Percentiles rank a stretch among this genome's conserved stretches.
These are phyloP conservation scores for Takifugu flavidus DNA, from an alignment of 2,113 vertebrate species.

Conservation along the genomic window DNA sequence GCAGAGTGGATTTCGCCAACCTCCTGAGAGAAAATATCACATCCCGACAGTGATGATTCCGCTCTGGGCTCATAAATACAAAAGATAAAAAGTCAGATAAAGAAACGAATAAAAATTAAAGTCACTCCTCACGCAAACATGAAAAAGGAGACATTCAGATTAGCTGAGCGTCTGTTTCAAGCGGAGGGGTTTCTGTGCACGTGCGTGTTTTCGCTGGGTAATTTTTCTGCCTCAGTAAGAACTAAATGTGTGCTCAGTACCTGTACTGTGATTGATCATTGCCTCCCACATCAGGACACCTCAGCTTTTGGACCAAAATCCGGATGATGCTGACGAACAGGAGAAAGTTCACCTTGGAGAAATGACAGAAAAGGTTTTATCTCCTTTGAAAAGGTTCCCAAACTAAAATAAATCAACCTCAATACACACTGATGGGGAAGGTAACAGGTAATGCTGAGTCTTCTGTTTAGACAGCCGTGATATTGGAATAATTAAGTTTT, in stretches of 20 bases:
- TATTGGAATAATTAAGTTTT: too few species aligned
- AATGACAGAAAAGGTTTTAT: not conserved
- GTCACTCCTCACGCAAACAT: too few species aligned
- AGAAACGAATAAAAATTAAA: too few species aligned
- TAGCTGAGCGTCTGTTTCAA: too few species aligned
- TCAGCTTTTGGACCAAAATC: conserved; percentile 90
- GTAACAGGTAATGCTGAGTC: too few species aligned
- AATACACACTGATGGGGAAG: too few species aligned
- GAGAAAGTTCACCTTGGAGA: conserved; percentile 86
- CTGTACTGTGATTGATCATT: conserved; percentile 79
- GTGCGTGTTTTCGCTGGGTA: too few species aligned
- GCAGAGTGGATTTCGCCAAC: conserved; percentile 87
- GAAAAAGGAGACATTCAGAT: too few species aligned
- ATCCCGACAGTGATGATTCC: not conserved
- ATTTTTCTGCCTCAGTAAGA: not conserved
- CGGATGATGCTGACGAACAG: conserved; percentile 92
- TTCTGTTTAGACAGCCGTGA: too few species aligned
- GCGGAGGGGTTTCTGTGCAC: too few species aligned
- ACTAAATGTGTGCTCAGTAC: conserved; percentile 22
- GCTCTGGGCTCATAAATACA: not conserved
- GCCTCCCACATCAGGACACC: conserved; percentile 88
- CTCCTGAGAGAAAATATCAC: conserved; percentile 68
- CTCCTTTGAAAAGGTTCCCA: not conserved
- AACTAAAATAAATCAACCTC: too few species aligned
- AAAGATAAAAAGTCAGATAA: not conserved